Percentiles rank a stretch among this genome's conserved stretches.
These are phyloP conservation scores for Carlito syrichta DNA, from an alignment of 2,113 vertebrate genomes.

Conservation along the genomic window DNA sequence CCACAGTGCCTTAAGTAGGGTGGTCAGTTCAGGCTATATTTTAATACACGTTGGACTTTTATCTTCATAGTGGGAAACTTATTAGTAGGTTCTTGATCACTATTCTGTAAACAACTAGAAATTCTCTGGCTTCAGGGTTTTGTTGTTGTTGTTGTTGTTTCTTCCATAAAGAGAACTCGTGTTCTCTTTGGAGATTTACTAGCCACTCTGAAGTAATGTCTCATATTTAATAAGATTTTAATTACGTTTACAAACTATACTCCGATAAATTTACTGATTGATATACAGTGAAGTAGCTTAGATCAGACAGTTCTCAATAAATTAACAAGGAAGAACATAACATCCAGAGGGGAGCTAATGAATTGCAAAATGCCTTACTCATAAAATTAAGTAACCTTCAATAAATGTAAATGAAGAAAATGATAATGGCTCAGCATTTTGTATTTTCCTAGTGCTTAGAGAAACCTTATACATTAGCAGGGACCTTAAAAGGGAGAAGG, in stretches of 20 bases:
- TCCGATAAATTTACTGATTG: slow-evolving; percentile 48
- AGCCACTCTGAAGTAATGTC: slow-evolving; percentile 15
- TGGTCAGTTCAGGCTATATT: not conserved
- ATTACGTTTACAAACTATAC: slow-evolving; percentile 58
- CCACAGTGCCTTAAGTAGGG: not conserved
- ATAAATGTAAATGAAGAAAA: slow-evolving; percentile 45
- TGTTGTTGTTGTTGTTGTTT: not conserved
- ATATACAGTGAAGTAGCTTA: slow-evolving; percentile 14
- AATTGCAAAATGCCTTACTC: slow-evolving; percentile 51
- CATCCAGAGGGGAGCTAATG: slow-evolving; percentile 19
- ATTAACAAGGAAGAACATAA: slow-evolving; percentile 33
- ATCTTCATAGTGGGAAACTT: slow-evolving; percentile 10
- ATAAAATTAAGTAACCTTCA: slow-evolving; percentile 59
- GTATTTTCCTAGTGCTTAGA: slow-evolving; percentile 16
- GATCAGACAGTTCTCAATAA: slow-evolving; percentile 56
- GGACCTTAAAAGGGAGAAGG: not conserved
- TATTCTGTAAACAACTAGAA: slow-evolving; percentile 40
- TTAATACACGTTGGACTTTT: slow-evolving; percentile 45
- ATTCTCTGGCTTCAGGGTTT: not conserved
- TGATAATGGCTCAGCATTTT: not conserved
- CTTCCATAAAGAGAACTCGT: not conserved
- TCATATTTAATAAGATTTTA: slow-evolving; percentile 59
- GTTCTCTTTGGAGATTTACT: slow-evolving; percentile 44
- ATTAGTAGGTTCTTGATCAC: slow-evolving; percentile 29
- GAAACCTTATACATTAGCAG: slow-evolving; percentile 36